Evolutionary conservation across 2,113 vertebrate genomes (phyloP).

Genomic region (Leucoraja erinaceus): DNA sequence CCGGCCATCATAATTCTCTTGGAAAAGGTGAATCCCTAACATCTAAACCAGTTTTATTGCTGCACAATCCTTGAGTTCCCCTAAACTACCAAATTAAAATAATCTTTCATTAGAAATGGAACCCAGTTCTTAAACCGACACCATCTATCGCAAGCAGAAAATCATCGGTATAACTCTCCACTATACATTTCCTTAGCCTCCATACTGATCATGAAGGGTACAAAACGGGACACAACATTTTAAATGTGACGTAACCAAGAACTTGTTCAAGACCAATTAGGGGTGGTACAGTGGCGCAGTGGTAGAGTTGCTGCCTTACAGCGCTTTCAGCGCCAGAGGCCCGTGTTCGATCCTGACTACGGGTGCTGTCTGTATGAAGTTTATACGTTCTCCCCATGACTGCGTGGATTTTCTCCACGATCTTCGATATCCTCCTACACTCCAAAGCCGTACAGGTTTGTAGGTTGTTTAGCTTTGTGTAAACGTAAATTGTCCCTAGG

Average conservation of each 20-base stretch:
- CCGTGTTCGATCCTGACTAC: too few species aligned
- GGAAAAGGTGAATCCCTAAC: not conserved
- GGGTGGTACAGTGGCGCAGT: too few species aligned
- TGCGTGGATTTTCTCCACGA: too few species aligned
- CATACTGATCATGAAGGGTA: not conserved
- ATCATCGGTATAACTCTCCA: not conserved
- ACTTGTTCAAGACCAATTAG: too few species aligned
- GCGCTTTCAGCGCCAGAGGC: too few species aligned
- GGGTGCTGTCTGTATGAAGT: too few species aligned
- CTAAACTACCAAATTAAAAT: not conserved
- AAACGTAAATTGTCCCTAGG: too few species aligned
- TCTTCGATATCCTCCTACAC: too few species aligned
- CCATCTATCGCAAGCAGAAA: not conserved
- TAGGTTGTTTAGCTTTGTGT: too few species aligned
- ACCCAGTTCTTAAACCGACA: not conserved
- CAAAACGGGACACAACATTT: not conserved
- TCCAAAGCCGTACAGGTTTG: too few species aligned
- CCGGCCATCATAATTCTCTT: not conserved
- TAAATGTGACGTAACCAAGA: not conserved
- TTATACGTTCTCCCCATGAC: too few species aligned
- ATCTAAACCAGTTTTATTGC: not conserved
- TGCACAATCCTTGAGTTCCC: not conserved
- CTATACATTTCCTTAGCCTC: not conserved
- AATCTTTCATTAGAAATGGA: not conserved
- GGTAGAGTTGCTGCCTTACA: too few species aligned